phyloP scores from a whole-genome alignment of 2,113 vertebrate species.

The Sisor rabdophorus region DNA sequence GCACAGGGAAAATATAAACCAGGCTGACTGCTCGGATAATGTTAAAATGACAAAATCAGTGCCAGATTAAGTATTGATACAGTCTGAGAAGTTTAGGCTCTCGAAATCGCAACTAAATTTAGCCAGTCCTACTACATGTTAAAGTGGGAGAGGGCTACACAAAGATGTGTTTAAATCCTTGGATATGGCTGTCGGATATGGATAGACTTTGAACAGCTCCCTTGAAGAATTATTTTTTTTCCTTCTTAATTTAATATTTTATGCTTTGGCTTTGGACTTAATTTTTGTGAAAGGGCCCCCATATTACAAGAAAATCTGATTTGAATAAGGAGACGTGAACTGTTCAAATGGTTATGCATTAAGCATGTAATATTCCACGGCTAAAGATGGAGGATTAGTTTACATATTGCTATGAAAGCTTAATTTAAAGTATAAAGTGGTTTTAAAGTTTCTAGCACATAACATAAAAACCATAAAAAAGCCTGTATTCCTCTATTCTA shows the following conservation, averaged over 20 bases:
- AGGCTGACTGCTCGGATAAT: conserved; percentile 69
- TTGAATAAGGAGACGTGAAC: conserved; percentile 65
- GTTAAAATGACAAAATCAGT: conserved; percentile 74
- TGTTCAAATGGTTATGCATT: conserved; percentile 70
- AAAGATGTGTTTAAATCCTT: conserved; percentile 33
- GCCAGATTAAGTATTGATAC: conserved; percentile 61
- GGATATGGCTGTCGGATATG: conserved; percentile 47
- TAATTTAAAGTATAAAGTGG: conserved; percentile 58
- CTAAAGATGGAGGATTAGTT: conserved; percentile 65
- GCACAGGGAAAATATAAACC: conserved; percentile 69
- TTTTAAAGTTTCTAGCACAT: conserved; percentile 51
- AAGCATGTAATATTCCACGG: conserved; percentile 69
- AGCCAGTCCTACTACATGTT: conserved; percentile 52
- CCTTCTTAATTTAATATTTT: conserved; percentile 48
- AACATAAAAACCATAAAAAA: conserved; percentile 26
- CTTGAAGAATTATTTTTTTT: conserved; percentile 49
- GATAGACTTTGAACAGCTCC: conserved; percentile 53
- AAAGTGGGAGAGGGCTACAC: conserved; percentile 40
- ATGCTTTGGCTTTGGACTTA: conserved; percentile 58
- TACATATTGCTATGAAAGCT: conserved; percentile 57
- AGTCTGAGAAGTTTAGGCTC: conserved; percentile 47
- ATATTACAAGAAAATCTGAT: conserved; percentile 62
- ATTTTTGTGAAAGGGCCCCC: conserved; percentile 54
- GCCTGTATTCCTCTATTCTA: background rate
- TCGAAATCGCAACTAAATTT: conserved; percentile 53